Conservation (phyloP, 64 coral and sea anemone genomes). For the Montipora capricornis region DNA sequence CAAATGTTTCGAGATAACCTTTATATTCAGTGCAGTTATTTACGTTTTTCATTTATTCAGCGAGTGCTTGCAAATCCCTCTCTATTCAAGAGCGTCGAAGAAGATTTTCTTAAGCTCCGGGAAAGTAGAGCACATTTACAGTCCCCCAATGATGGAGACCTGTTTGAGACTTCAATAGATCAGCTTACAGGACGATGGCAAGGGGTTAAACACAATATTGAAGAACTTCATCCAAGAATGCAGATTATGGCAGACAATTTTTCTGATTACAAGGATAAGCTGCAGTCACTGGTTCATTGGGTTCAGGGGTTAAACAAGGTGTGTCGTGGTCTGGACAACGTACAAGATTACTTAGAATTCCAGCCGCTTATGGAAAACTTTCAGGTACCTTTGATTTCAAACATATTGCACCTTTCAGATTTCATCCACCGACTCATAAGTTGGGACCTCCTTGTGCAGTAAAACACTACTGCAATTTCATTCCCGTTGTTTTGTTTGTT, state of each 20-base stretch:
- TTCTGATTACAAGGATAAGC: conserved; percentile 62
- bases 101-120: conserved; percentile 59
- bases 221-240: conserved; percentile 44
- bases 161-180: conserved; percentile 47
- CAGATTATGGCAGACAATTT: conserved; percentile 65
- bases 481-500: neutral
- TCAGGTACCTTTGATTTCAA: conserved; percentile 45
- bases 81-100: conserved; percentile 41
- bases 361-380: conserved; percentile 75
- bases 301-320: conserved; percentile 43
- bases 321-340: conserved; percentile 46
- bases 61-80: conserved; percentile 27
- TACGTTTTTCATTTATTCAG: conserved; percentile 11
- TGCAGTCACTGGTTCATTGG: conserved; percentile 49
- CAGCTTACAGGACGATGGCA: conserved; percentile 43
- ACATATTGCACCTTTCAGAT: too few relatives aligned
- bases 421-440: too few relatives aligned
- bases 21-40: neutral
- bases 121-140: conserved; percentile 56
- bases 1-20: too few relatives aligned
- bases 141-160: conserved; percentile 29
- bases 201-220: conserved; percentile 40
- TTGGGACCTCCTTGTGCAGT: too few relatives aligned
- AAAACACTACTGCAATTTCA: too few relatives aligned
- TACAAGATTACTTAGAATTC: conserved; percentile 77